These are phyloP conservation scores for Phragmatobia fuliginosa DNA, from an alignment of 2,888 invertebrate genomes.

Conservation along the genomic window DNA sequence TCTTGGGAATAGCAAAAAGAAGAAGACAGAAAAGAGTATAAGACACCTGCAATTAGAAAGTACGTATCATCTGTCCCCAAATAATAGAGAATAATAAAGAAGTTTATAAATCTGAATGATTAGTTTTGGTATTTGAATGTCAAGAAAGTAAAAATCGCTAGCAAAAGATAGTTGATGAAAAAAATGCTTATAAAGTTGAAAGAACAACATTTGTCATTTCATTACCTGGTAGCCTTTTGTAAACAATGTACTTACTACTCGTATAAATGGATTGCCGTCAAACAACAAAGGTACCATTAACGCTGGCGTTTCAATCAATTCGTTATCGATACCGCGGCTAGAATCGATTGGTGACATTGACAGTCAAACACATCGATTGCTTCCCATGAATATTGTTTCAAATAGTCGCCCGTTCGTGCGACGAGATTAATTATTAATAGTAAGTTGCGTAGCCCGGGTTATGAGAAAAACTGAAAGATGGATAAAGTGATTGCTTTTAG, in stretches of 20 bases:
- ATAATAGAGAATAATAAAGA: background rate
- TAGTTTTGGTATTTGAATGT: too few species aligned
- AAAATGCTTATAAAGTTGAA: background rate
- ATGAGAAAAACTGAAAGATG: constrained; percentile 16
- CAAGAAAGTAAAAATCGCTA: background rate
- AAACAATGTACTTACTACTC: background rate
- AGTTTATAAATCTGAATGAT: background rate
- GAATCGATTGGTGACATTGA: constrained; percentile 39
- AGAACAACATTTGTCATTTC: background rate
- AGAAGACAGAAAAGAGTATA: too few species aligned
- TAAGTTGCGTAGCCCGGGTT: background rate
- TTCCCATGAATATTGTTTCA: constrained; percentile 26
- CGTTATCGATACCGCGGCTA: constrained; percentile 55
- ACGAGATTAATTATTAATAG: constrained; percentile 8
- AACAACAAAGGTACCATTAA: constrained; percentile 63
- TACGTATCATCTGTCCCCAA: background rate
- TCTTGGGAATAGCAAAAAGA: too few species aligned
- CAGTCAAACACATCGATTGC: constrained; percentile 31
- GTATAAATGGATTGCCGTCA: background rate
- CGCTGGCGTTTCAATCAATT: constrained; percentile 63
- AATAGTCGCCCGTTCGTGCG: constrained; percentile 5
- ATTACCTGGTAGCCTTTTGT: background rate
- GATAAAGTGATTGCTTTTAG: background rate
- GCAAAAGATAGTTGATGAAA: background rate
- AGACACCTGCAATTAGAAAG: too few species aligned